Percentiles rank a stretch among this genome's conserved stretches.
Evolutionary conservation across 2,888 invertebrate species (phyloP).

Genomic region (Odontothrips loti): DNA sequence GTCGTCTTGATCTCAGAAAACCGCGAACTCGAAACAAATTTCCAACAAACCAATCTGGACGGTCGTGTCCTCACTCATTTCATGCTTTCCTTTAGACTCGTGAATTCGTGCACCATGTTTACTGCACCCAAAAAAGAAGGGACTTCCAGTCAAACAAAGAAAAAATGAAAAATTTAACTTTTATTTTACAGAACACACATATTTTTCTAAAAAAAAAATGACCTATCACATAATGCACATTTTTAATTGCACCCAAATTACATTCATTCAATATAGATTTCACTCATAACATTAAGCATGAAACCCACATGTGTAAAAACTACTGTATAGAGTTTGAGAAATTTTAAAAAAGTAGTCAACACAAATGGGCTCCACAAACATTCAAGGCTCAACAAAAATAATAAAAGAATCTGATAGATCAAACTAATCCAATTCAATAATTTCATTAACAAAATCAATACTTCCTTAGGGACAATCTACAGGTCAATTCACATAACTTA

Average conservation of each 20-base stretch:
- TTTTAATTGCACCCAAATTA: neutral
- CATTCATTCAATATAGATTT: constrained; percentile 21
- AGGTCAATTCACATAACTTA: neutral
- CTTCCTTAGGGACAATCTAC: neutral
- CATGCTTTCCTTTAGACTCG: too few relatives aligned
- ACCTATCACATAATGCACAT: constrained; percentile 5
- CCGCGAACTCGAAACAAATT: too few relatives aligned
- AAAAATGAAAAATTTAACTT: constrained; percentile 14
- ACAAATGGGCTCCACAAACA: neutral
- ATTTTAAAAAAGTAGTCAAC: neutral
- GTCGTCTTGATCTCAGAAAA: too few relatives aligned
- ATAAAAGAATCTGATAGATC: neutral
- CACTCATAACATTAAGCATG: neutral
- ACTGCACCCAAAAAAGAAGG: too few relatives aligned
- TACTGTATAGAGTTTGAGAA: neutral
- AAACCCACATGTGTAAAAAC: neutral
- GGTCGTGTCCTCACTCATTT: too few relatives aligned
- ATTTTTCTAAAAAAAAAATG: neutral
- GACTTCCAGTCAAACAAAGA: neutral
- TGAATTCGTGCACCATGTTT: too few relatives aligned
- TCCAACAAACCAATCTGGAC: too few relatives aligned
- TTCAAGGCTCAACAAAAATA: constrained; percentile 17
- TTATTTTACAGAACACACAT: constrained; percentile 10
- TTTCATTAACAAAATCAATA: constrained; percentile 1
- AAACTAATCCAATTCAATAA: neutral